Conservation (phyloP, 2,797 vertebrate species). For the Chiropotes sagulatus region DNA sequence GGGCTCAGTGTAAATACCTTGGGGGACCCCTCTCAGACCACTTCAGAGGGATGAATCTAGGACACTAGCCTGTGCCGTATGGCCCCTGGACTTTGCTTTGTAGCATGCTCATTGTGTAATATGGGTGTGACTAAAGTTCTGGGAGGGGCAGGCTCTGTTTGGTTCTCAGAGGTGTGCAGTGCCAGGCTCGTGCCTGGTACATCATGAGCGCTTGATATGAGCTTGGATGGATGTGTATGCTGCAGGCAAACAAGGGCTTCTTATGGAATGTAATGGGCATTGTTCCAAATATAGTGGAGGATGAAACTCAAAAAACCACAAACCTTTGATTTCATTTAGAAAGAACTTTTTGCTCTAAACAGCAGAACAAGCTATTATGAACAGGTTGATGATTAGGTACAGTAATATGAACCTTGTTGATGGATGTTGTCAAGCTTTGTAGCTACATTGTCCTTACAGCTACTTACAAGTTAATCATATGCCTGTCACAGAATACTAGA, state of each 20-base stretch:
- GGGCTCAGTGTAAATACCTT: rapidly evolving
- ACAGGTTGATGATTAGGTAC: background rate
- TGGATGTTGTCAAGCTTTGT: background rate
- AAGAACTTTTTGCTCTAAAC: background rate
- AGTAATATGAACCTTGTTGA: background rate
- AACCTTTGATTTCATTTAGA: background rate
- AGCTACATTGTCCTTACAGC: background rate
- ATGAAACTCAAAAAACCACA: background rate
- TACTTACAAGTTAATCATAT: background rate
- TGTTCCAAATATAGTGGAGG: background rate
- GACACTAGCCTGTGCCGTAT: background rate
- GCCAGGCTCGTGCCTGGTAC: background rate
- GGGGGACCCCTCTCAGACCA: background rate
- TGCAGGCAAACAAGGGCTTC: background rate
- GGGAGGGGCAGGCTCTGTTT: background rate
- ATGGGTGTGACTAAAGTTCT: background rate
- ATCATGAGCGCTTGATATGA: rapidly evolving
- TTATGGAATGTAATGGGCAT: background rate
- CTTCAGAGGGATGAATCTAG: background rate
- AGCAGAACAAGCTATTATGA: background rate
- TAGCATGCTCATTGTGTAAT: background rate
- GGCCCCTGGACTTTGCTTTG: background rate
- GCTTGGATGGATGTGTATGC: background rate
- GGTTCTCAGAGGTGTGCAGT: too few species aligned
- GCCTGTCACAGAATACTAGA: background rate